phyloP scores from a whole-genome alignment of 2,888 invertebrate species.

The Philereme transversata region DNA sequence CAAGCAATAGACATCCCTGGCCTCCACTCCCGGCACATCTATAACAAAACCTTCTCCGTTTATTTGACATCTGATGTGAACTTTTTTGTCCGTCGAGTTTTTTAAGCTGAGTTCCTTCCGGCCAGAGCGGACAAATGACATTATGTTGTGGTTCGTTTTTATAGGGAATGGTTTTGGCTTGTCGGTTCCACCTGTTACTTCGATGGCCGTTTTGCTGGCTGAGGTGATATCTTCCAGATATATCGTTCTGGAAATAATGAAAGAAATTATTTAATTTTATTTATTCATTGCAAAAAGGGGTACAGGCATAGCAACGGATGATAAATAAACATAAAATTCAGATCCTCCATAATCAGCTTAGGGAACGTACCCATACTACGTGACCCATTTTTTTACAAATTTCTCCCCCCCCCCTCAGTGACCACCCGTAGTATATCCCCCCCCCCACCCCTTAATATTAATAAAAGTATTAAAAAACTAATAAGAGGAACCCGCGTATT shows the following conservation, averaged over 20 bases:
- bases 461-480: too few relatives aligned
- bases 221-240: constrained; percentile 63
- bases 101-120: constrained; percentile 72
- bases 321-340: too few relatives aligned
- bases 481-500: too few relatives aligned
- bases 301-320: too few relatives aligned
- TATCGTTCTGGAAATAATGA: constrained; percentile 55
- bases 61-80: constrained; percentile 66
- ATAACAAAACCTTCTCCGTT: constrained; percentile 70
- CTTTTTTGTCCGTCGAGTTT: constrained; percentile 62
- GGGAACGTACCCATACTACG: too few relatives aligned
- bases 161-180: constrained; percentile 65
- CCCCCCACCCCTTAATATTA: too few relatives aligned
- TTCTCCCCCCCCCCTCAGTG: too few relatives aligned
- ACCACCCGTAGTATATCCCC: too few relatives aligned
- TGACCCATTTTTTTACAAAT: too few relatives aligned
- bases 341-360: too few relatives aligned
- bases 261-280: too few relatives aligned
- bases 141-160: constrained; percentile 61
- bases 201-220: constrained; percentile 53
- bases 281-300: too few relatives aligned
- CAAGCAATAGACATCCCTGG: constrained; percentile 59
- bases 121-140: constrained; percentile 70
- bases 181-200: constrained; percentile 60
- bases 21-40: constrained; percentile 63